Evolutionary conservation across 2,113 vertebrate genomes (phyloP), one percentile per base, ranked within the genome.

Genomic region (Pangasianodon hypophthalmus): DNA sequence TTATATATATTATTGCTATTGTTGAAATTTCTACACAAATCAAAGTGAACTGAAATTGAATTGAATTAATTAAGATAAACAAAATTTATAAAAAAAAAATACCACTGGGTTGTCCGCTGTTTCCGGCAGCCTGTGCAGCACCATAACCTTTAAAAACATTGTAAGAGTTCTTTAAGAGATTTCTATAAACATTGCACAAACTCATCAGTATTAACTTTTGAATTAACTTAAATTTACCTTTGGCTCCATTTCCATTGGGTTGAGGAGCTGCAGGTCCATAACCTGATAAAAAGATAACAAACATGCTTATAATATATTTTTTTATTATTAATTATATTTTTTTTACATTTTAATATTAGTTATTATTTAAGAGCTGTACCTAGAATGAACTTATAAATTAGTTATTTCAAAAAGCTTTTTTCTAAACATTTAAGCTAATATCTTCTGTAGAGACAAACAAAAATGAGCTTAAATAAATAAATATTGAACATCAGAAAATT

Each of bases 231-330:
- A n/a, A 85, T 69, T 18, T 69, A 71, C 84, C 84, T 69, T 50
- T 86, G 62, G 26, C 84, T 86, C 64, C 84, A 50, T 69, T 67
- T 37, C 44, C 84, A 91, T 91, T 93, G 1, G 91, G 11, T 6
- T 87, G 77, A 86, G 88, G 89, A 54, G 86, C 84, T 50, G 75
- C 73, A 86, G 92, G 87, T 58, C 90, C 88, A 58, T 94, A 93
- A 92, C 93, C 94, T 96, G 79, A 18, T 91, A 90, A 41, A 83
- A 18, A 92, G 10, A 9, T 88, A 8, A 87, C 16, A 29, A 64
- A 46, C 19, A 84, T 29, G 21, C 18, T 41, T 2, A 84, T 84
- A 24, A 24, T 56, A 56, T 71, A 3, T 71, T 19, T 41, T 73
- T 19, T 16, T 24, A 0, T 8, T 18, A 67, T 29, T 67, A 29